Evolutionary conservation across 30 jellyfish, hydroid and myxozoan genomes (phyloP), one percentile per base, ranked within the genome.

Genomic region (Mastigias papua): DNA sequence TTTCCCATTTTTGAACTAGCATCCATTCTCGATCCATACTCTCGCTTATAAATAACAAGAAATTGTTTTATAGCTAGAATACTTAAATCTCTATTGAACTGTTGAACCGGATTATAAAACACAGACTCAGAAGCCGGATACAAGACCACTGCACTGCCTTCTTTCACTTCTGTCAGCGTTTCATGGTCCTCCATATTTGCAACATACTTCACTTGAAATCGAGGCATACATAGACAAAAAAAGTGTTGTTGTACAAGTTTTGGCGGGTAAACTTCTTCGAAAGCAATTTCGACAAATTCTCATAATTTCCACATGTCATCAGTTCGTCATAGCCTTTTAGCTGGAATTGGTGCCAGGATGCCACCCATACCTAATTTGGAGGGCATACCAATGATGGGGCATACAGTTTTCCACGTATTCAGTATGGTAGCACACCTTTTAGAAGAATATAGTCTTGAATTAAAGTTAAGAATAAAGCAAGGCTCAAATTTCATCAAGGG

Each of bases 31-130:
- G n/a, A 16, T 48, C 26, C 34, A 27, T 57, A 25, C 34, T 71
- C 89, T 34, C 17, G 48, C 4, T 37, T 35, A 70, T 25, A 78
- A 2, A 68, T 27, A 20, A 65, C 76, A 30, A 63, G 34, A 77
- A 87, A 93, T 68, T 57, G 78, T 64, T 90, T 90, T 9, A 88
- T 95, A 32, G 83, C 90, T 7, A 96, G 98, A 19, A 95, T 70
- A 49, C 97, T 95, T 50, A 95, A 48, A 48, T 95, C 99, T 58
- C 99, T 75, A 69, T 95, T 95, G 73, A 95, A 95, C 77, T 90
- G 95, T 79, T 95, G 99, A 2, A 95, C 99, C 19, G 97, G 97
- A 69, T 95, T 95, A 70, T 95, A 95, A 60, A 95, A 95, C 6
- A 95, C 98, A 8, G 92, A 51, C 37, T 88, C 89, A 17, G 89